Conservation (phyloP, 2,113 vertebrate genomes). For the Phylloscopus trochiloides region DNA sequence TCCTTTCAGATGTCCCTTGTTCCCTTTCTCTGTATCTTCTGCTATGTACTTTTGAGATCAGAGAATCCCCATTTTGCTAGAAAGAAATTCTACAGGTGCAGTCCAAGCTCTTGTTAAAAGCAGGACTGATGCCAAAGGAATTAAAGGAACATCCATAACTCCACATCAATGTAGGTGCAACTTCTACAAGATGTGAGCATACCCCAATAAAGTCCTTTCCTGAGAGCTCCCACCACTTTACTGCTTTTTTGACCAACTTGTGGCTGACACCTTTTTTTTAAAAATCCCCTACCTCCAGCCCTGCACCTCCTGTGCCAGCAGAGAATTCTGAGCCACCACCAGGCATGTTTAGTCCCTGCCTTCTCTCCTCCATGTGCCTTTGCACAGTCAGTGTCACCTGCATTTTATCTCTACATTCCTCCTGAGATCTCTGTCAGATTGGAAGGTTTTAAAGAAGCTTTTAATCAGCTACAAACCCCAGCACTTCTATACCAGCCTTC, state of each 20-base stretch:
- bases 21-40: background rate
- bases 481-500: background rate
- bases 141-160: background rate
- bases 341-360: rapidly evolving
- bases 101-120: background rate
- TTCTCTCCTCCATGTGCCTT: background rate
- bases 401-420: background rate
- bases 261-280: background rate
- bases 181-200: background rate
- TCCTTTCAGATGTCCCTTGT: background rate
- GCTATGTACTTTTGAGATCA: background rate
- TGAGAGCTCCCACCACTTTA: background rate
- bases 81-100: background rate
- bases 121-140: background rate
- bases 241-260: background rate
- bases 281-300: background rate
- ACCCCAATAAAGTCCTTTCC: background rate
- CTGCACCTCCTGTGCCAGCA: background rate
- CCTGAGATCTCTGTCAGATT: background rate
- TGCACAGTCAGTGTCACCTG: background rate
- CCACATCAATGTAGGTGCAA: background rate
- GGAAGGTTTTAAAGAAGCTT: background rate
- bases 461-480: background rate
- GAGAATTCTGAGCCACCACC: background rate
- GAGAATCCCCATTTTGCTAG: background rate